Base-by-base conservation (phyloP, 2,113 vertebrate genomes). In the Xiphophorus couchianus region DNA sequence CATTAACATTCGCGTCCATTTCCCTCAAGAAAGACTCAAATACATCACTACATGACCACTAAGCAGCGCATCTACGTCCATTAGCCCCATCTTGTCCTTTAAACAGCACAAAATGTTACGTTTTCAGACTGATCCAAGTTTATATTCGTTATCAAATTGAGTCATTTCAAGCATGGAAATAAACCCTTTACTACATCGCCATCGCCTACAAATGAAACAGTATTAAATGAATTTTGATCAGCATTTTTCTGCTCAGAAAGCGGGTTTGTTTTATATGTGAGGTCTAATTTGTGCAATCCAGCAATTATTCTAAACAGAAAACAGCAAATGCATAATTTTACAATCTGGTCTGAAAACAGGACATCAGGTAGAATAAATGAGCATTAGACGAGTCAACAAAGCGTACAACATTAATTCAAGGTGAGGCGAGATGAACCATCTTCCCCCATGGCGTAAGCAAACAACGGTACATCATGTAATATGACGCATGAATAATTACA, bases 1-100 rank as follows among this genome's bases (percentile, higher is more conserved):
- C 90, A 71, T 87, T 84, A 84, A 83, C 78, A 88, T 87, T 63
- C 84, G 67, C 69, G 69, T 82, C 87, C 82, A 83, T 87, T 87
- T 72, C 83, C 81, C 61, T 63, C 60, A 14, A 78, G 42, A 86
- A 74, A 84, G 14, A 48, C 60, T 74, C 33, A 74, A 48, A 86
- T 12, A 63, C 9, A 54, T 10, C 13, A 14, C 19, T 61, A 69
- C 22, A 44, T 22, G 65, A 62, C 15, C 12, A 65, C 54, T 54
- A 62, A 48, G 58, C 31, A 31, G 1, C 6, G 0, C 1, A 10
- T 72, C 35, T 39, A 12, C 0, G 22, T 11, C 37, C 3, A 61
- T 31, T 33, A 75, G 73, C 54, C 39, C 27, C 22, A 54, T 12
- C 30, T 9, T 5, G 4, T 3, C 27, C 0, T 62, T 5, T 11